These are phyloP conservation scores for Drosophila kokeensis DNA, from an alignment of 2,888 invertebrate genomes.

Conservation along the genomic window DNA sequence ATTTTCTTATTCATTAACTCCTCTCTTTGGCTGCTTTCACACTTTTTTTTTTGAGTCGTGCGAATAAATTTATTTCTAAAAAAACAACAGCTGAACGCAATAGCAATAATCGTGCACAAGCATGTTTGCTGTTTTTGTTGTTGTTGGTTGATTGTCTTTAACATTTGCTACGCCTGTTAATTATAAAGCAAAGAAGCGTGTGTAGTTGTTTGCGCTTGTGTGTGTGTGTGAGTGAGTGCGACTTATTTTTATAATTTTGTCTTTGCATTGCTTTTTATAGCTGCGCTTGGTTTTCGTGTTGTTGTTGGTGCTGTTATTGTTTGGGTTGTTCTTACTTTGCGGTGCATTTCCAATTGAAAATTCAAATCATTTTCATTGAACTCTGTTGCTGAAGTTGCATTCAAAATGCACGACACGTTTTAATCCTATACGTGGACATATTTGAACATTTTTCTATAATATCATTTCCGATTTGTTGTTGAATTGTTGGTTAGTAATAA, in stretches of 20 bases:
- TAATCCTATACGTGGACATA: conserved; percentile 21
- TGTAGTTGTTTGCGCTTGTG: not conserved
- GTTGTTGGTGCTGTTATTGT: conserved; percentile 33
- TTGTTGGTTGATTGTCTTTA: conserved; percentile 19
- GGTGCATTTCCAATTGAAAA: conserved; percentile 35
- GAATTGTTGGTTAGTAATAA: not conserved
- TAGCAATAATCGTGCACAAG: conserved; percentile 46
- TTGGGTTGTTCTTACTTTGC: conserved; percentile 26
- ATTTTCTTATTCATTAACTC: conserved; percentile 29
- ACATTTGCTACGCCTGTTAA: conserved; percentile 57
- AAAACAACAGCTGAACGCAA: conserved; percentile 13
- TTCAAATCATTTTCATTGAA: conserved; percentile 30
- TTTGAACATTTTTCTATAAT: conserved; percentile 14
- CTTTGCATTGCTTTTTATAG: conserved; percentile 67
- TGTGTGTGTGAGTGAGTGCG: conserved; percentile 23
- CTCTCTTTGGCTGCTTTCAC: conserved; percentile 53
- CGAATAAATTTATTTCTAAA: conserved; percentile 42
- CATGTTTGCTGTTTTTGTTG: conserved; percentile 46
- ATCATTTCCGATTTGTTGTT: conserved; percentile 43
- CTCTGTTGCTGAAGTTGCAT: conserved; percentile 19
- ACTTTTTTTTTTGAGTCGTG: conserved; percentile 46
- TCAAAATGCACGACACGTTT: conserved; percentile 58
- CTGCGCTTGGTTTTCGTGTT: conserved; percentile 38
- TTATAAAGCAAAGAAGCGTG: conserved; percentile 51
- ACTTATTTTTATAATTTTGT: conserved; percentile 69